Evolutionary conservation across 1,140 invertebrate species (phyloP).

Genomic region (Macrotrachela quadricornifera): DNA sequence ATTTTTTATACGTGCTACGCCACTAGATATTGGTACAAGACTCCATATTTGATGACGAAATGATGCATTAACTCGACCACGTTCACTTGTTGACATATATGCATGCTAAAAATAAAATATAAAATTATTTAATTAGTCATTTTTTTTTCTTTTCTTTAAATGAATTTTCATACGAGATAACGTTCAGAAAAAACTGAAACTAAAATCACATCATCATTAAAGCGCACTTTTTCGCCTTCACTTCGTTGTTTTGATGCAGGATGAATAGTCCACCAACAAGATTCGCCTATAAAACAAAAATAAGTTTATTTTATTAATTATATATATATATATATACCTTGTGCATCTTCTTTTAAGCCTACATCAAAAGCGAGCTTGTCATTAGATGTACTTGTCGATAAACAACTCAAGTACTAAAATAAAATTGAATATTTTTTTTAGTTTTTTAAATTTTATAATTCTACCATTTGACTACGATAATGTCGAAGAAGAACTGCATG

Average conservation of each 20-base stretch:
- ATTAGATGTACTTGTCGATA: constrained; percentile 85
- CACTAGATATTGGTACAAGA: constrained; percentile 89
- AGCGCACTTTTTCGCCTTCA: constrained; percentile 96
- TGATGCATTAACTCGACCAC: constrained; percentile 64
- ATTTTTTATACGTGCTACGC: constrained; percentile 50
- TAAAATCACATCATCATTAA: constrained; percentile 93
- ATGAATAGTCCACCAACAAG: constrained; percentile 99
- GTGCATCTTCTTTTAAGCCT: constrained; percentile 85
- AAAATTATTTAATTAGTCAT: constrained; percentile 34
- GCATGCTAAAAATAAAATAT: constrained; percentile 20
- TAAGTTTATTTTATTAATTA: constrained; percentile 39
- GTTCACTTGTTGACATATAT: constrained; percentile 15
- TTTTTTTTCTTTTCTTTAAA: not conserved
- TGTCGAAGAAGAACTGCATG: constrained; percentile 92
- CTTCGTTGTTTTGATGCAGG: constrained; percentile 99
- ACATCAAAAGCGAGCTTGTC: constrained; percentile 99
- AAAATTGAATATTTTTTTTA: constrained; percentile 8
- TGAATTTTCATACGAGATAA: constrained; percentile 58
- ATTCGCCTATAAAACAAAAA: constrained; percentile 70
- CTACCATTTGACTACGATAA: constrained; percentile 95
- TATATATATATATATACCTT: constrained; percentile 40
- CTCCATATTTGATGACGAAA: constrained; percentile 99
- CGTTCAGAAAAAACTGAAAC: constrained; percentile 96
- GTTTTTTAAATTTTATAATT: constrained; percentile 10
- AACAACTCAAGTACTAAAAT: constrained; percentile 79